Conservation (phyloP, 35 echinoderm and acorn worm genomes). For the Stichopus chloronotus region DNA sequence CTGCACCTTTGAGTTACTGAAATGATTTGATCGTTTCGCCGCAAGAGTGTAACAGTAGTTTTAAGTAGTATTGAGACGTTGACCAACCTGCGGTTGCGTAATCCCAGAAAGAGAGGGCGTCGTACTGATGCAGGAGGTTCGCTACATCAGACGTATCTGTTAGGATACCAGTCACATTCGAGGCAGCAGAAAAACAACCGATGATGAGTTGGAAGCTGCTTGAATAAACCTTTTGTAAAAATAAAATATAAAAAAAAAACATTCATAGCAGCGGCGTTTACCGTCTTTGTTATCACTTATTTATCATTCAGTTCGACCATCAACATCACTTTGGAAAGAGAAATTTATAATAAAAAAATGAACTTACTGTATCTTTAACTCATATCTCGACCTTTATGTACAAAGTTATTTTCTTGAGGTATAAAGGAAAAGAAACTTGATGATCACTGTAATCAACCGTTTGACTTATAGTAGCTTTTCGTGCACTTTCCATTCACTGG, state of each 20-base stretch:
- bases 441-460: too few species aligned
- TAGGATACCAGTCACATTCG: conserved; percentile 94
- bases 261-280: not conserved
- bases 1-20: too few species aligned
- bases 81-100: conserved; percentile 84
- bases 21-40: too few species aligned
- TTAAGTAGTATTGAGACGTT: too few species aligned
- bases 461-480: too few species aligned
- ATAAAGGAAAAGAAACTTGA: too few species aligned
- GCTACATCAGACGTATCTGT: conserved; percentile 80
- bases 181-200: conserved; percentile 94
- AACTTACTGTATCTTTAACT: not conserved
- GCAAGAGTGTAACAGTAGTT: too few species aligned
- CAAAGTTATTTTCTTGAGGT: too few species aligned
- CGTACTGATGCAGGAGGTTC: conserved; percentile 78
- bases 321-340: not conserved
- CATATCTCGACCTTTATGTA: too few species aligned
- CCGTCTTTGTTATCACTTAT: not conserved
- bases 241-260: not conserved
- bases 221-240: conserved; percentile 17
- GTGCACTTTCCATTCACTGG: too few species aligned
- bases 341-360: not conserved
- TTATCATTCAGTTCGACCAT: too few species aligned
- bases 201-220: not conserved
- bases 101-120: conserved; percentile 96